Evolutionary conservation across 2,113 vertebrate species (phyloP), one percentile per base, ranked within the genome.

Genomic region (Prolemur simus): DNA sequence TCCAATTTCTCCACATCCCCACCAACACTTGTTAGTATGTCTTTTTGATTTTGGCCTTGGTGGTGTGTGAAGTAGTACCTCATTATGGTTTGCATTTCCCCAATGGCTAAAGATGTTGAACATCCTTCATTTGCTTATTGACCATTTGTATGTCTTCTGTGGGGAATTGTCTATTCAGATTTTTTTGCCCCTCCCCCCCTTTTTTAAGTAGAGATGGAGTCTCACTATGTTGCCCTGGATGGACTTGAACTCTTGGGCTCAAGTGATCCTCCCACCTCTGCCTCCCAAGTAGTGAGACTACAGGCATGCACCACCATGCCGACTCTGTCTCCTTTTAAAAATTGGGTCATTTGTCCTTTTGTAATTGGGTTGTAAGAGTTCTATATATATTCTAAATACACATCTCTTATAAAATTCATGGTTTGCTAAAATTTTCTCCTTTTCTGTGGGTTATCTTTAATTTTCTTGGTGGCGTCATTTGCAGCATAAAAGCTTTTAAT

Each of bases 51-150:
- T 25, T 66, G 82, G 42, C 42, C 32, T 2, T 76, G 64, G 17
- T 84, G 42, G 15, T 90, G 17, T 47, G 8, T 68, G 3, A 77
- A 84, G 54, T 73, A 21, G 1, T 73, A 45, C 52, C 81, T 83
- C 39, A 34, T 21, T 82, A 80, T 87, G 77, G 49, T 84, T 91
- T 91, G 17, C 32, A 63, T 96, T 96, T 96, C 42, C 23, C 29
- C 58, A 34, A 37, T 86, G 49, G 68, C 39, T 87, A 68, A 82
- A 94, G n/a, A 58, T 54, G 45, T 86, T 93, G 37, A 76, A 3
- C 29, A 39, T 52, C 78, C 78, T 89, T 68, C 32, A 83, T 88
- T 93, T 88, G 52, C 54, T 74, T 86, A 21, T 93, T 47, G 42
- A 34, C 10, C 7, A 49, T 95, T 80, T 66, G 37, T 80, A 3